A percentile compares a stretch with the other conserved stretches of the same genome.
Conservation (phyloP, 2,888 invertebrate genomes). For the Meteorus cinctellus region DNA sequence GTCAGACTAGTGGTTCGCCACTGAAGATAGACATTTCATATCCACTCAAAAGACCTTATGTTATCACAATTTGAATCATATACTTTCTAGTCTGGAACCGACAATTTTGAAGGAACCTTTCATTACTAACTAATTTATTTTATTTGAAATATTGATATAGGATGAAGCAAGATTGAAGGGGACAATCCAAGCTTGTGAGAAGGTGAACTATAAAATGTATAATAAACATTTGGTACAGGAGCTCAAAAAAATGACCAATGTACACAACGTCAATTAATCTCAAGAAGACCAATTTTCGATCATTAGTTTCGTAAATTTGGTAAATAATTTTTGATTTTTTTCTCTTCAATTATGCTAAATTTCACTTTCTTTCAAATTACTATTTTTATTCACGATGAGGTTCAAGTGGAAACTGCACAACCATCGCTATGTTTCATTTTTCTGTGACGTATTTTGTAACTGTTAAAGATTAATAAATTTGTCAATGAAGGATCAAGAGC, state of each 20-base stretch:
- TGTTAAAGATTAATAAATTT: background rate
- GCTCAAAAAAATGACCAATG: constrained; percentile 79
- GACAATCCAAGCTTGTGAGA: constrained; percentile 80
- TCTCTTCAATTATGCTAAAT: background rate
- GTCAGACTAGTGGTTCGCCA: too few relatives aligned
- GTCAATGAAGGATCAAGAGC: background rate
- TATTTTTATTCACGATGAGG: background rate
- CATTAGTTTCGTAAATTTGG: background rate
- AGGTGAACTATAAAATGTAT: constrained; percentile 85
- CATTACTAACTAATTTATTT: too few relatives aligned
- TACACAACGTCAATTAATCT: constrained; percentile 67
- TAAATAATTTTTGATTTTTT: background rate
- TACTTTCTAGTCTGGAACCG: too few relatives aligned
- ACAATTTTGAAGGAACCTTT: too few relatives aligned
- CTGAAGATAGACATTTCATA: too few relatives aligned
- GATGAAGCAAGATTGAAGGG: constrained; percentile 88
- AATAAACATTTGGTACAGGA: constrained; percentile 82
- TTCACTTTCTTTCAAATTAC: background rate
- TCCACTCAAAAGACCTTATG: too few relatives aligned
- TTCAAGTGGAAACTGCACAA: background rate
- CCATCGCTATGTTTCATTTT: background rate
- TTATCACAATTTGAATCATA: too few relatives aligned
- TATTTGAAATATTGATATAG: constrained; percentile 73
- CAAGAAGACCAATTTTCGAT: background rate
- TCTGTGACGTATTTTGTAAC: background rate